phyloP scores from a whole-genome alignment of 1,140 invertebrate genomes.

The Tachypleus tridentatus region DNA sequence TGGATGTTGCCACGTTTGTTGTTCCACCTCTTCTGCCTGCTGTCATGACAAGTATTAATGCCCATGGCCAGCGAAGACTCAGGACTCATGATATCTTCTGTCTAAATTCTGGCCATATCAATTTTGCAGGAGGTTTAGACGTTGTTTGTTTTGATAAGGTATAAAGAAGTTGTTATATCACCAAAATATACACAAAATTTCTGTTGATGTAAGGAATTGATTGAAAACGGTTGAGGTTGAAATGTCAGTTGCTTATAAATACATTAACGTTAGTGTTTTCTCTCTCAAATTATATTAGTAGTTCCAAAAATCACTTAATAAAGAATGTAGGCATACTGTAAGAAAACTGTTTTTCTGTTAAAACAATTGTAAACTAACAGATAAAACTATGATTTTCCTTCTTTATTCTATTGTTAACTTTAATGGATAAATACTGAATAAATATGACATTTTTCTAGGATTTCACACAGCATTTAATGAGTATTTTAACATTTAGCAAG shows the following conservation, averaged over 20 bases:
- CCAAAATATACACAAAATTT: no score
- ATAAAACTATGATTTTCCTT: no score
- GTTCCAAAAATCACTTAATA: no score
- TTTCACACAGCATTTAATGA: neutral
- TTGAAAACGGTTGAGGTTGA: no score
- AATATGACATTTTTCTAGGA: neutral
- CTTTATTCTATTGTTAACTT: no score
- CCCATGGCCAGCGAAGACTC: slow-evolving; percentile 41
- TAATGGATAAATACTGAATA: neutral
- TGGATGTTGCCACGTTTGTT: slow-evolving; percentile 35
- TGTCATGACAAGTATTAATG: slow-evolving; percentile 43
- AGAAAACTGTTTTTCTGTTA: no score
- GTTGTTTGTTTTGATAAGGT: slow-evolving; percentile 47
- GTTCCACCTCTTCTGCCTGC: slow-evolving; percentile 36
- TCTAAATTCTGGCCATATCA: slow-evolving; percentile 41
- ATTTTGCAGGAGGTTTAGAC: slow-evolving; percentile 40
- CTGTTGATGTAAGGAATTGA: no score
- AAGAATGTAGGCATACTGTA: no score
- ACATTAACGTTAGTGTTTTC: no score
- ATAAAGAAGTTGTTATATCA: neutral
- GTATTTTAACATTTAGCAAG: neutral
- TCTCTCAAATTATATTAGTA: no score
- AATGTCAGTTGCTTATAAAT: no score
- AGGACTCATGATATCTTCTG: slow-evolving; percentile 39
- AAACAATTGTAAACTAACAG: no score